Conservation (phyloP, 2,888 invertebrate species). For the Tenodera sinensis region DNA sequence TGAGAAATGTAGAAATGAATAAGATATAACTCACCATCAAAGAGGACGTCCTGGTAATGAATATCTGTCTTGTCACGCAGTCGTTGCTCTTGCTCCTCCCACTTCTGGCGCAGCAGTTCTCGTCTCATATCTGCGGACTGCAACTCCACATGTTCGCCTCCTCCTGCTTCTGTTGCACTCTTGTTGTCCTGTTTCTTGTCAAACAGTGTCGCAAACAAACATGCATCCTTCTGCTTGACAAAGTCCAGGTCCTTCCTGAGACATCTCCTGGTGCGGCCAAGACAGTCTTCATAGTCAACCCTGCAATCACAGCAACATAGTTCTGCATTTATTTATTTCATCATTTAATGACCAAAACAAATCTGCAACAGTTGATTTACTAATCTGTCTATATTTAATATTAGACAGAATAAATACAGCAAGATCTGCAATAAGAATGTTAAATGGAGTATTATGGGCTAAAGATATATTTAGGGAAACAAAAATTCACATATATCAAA, state of each 20-base stretch:
- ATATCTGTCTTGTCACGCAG: constrained; percentile 68
- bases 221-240: constrained; percentile 59
- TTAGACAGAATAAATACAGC: no score
- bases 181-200: constrained; percentile 20
- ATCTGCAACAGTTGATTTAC: no score
- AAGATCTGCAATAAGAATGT: no score
- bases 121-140: constrained; percentile 55
- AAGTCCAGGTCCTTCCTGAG: constrained; percentile 69
- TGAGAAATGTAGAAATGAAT: no score
- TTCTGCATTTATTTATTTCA: no score
- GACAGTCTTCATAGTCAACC: constrained; percentile 85
- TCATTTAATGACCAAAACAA: no score
- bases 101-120: constrained; percentile 73
- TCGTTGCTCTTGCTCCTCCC: constrained; percentile 81
- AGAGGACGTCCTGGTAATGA: constrained; percentile 90
- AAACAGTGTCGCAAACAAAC: constrained; percentile 20
- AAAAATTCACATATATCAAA: no score
- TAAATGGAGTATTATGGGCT: no score
- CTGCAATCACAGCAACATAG: constrained; percentile 46
- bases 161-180: not conserved
- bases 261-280: constrained; percentile 84
- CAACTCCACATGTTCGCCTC: constrained; percentile 43
- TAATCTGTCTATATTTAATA: no score
- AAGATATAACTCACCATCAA: constrained; percentile 61
- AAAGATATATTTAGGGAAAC: no score